These are phyloP conservation scores for Polymixis lichenea DNA, from an alignment of 2,888 invertebrate genomes.

Conservation along the genomic window DNA sequence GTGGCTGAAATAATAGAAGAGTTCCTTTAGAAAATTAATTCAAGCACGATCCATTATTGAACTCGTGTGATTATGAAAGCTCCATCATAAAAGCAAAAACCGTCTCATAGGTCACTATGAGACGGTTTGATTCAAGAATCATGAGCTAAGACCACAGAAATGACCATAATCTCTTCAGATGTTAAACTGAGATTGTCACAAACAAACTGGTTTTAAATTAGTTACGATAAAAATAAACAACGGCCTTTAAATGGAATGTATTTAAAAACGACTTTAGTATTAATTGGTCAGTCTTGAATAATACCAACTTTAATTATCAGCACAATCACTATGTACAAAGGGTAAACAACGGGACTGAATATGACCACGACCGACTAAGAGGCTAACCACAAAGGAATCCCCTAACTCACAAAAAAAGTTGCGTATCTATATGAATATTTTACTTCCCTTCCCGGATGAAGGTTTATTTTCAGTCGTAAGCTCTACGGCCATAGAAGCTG, in stretches of 20 bases:
- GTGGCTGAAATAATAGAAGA: conserved; percentile 62
- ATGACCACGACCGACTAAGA: conserved; percentile 69
- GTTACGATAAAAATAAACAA: conserved; percentile 54
- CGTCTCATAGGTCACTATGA: not conserved
- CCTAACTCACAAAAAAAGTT: conserved; percentile 78
- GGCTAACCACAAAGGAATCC: conserved; percentile 83
- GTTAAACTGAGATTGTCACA: conserved; percentile 47
- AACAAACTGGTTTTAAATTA: conserved; percentile 57
- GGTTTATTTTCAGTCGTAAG: conserved; percentile 78
- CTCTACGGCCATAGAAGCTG: conserved; percentile 70
- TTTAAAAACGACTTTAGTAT: conserved; percentile 59
- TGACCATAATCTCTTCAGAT: conserved; percentile 46
- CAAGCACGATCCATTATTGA: conserved; percentile 12
- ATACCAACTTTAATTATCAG: conserved; percentile 63
- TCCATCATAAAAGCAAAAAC: conserved; percentile 7
- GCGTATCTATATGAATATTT: conserved; percentile 82
- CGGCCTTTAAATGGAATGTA: conserved; percentile 43
- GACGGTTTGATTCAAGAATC: conserved; percentile 15
- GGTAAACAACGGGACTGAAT: conserved; percentile 72
- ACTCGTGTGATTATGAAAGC: not conserved
- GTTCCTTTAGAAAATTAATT: conserved; percentile 54
- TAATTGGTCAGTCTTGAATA: conserved; percentile 58
- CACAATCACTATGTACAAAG: conserved; percentile 68
- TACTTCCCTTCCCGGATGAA: conserved; percentile 72
- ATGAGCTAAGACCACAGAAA: conserved; percentile 33